phyloP scores from a whole-genome alignment of 2,797 vertebrate species.

The Arnoldichthys spilopterus region DNA sequence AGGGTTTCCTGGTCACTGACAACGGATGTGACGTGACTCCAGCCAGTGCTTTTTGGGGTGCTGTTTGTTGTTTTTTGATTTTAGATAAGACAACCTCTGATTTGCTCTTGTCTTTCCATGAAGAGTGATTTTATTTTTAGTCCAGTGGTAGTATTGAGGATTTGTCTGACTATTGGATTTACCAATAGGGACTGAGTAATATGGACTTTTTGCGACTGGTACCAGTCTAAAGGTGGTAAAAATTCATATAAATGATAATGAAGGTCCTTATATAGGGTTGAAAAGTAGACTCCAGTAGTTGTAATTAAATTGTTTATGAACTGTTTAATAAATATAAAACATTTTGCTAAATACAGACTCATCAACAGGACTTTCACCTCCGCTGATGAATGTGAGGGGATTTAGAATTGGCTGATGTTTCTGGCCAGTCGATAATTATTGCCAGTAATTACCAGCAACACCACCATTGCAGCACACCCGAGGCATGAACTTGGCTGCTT shows the following conservation, averaged over 20 bases:
- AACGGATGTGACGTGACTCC: slow-evolving; percentile 70
- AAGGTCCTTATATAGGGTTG: too few relatives aligned
- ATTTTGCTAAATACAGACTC: too few relatives aligned
- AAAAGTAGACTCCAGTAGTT: not conserved
- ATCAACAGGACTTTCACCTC: too few relatives aligned
- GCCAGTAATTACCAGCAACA: not conserved
- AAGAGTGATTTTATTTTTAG: slow-evolving; percentile 29
- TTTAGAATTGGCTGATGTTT: not conserved
- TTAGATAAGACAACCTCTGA: slow-evolving; percentile 50
- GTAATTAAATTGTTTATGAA: not conserved
- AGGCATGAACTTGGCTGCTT: not conserved
- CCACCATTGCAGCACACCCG: not conserved
- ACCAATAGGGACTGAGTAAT: not conserved
- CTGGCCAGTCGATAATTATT: not conserved
- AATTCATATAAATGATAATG: not conserved
- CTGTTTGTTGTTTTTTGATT: slow-evolving; percentile 69
- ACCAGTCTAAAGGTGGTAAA: not conserved
- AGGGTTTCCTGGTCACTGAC: slow-evolving; percentile 54
- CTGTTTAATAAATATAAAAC: too few relatives aligned
- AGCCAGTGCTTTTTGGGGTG: slow-evolving; percentile 58
- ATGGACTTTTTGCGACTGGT: not conserved
- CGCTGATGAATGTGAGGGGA: too few relatives aligned
- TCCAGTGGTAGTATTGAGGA: slow-evolving; percentile 45
- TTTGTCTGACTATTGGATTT: slow-evolving; percentile 27
- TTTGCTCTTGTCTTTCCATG: slow-evolving; percentile 6